Evolutionary conservation across 2,888 invertebrate species (phyloP).

Genomic region (Sepiola atlantica): DNA sequence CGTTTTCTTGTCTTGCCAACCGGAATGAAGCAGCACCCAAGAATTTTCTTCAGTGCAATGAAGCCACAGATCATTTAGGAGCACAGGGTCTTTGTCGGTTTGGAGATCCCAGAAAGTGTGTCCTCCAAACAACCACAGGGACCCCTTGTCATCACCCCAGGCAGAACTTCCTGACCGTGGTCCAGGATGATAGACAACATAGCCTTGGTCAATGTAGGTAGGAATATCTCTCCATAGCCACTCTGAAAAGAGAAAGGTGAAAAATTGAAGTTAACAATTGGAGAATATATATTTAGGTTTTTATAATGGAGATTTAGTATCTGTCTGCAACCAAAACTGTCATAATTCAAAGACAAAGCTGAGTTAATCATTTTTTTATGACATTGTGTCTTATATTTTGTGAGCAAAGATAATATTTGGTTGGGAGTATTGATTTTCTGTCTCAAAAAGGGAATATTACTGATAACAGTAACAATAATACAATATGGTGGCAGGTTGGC

Average conservation of each 20-base stretch:
- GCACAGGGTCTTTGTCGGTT: neutral
- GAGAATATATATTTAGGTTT: neutral
- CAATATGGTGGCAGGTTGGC: too few relatives aligned
- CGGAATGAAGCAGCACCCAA: neutral
- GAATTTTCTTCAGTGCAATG: neutral
- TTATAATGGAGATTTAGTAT: too few relatives aligned
- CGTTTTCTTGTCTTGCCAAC: neutral
- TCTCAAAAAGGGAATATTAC: too few relatives aligned
- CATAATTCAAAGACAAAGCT: too few relatives aligned
- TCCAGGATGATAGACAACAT: conserved; percentile 36
- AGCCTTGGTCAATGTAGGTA: conserved; percentile 39
- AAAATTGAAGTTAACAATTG: neutral
- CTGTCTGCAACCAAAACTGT: too few relatives aligned
- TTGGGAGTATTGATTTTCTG: too few relatives aligned
- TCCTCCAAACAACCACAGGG: conserved; percentile 42
- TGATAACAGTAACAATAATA: too few relatives aligned
- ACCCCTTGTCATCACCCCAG: conserved; percentile 33
- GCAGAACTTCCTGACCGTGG: conserved; percentile 32
- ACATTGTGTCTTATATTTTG: too few relatives aligned
- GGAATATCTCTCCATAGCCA: conserved; percentile 33
- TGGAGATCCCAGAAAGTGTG: conserved; percentile 36
- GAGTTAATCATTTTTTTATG: too few relatives aligned
- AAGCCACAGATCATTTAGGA: conserved; percentile 36
- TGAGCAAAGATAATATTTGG: too few relatives aligned
- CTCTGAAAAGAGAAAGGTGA: conserved; percentile 50